Percentiles rank a stretch among this genome's conserved stretches.
Conservation (phyloP, 2,113 vertebrate genomes). For the Coturnix japonica region DNA sequence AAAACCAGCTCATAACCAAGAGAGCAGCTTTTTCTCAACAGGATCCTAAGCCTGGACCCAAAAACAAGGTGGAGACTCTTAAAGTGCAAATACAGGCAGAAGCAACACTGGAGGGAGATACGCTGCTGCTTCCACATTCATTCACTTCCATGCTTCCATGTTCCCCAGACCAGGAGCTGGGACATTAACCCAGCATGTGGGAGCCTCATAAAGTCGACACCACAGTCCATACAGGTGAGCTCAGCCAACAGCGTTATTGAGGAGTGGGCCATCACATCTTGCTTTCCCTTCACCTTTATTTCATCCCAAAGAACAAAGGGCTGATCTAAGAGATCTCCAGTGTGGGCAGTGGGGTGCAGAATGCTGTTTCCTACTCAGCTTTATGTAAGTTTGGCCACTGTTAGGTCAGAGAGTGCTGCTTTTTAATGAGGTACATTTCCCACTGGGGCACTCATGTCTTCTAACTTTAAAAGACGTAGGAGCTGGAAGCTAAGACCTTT, state of each 20-base stretch:
- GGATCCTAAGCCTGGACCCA: neutral
- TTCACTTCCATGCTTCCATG: neutral
- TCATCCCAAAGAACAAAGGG: neutral
- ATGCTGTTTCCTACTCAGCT: neutral
- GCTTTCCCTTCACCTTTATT: neutral
- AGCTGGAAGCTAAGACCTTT: neutral
- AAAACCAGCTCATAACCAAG: neutral
- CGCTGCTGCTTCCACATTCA: neutral
- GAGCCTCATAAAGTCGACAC: neutral
- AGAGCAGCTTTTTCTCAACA: neutral
- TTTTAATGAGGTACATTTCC: neutral
- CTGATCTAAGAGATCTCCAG: neutral
- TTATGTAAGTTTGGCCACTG: rapidly evolving
- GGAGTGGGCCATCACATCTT: neutral
- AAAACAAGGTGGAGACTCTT: slow-evolving; percentile 12
- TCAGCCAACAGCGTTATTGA: neutral
- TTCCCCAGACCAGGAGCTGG: neutral
- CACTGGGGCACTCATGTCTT: neutral
- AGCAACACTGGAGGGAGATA: neutral
- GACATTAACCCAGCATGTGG: neutral
- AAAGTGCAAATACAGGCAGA: slow-evolving; percentile 49
- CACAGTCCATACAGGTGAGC: neutral
- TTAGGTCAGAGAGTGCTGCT: neutral
- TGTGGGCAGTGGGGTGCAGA: neutral
- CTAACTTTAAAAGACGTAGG: neutral